Evolutionary conservation across 1,140 invertebrate species (phyloP).

Genomic region (Drosophila hydei): DNA sequence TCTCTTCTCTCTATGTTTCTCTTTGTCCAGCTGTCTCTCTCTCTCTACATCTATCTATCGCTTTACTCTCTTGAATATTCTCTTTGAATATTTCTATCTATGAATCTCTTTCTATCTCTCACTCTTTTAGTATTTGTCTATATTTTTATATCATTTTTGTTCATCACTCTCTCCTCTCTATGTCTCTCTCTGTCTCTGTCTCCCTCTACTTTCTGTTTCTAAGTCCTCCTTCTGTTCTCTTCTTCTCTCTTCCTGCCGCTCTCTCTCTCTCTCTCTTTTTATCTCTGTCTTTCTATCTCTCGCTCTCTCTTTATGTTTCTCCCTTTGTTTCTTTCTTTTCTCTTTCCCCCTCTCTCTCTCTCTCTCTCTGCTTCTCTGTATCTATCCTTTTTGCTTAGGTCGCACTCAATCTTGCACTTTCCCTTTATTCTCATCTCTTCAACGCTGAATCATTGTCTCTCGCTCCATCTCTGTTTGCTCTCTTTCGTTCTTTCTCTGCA

Average conservation of each 20-base stretch:
- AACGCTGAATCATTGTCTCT: background rate
- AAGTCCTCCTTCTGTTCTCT: slow-evolving; percentile 4
- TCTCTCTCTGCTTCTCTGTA: background rate
- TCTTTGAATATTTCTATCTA: no score
- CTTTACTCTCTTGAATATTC: no score
- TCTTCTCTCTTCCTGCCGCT: background rate
- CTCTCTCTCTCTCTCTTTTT: background rate
- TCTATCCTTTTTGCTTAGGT: no score
- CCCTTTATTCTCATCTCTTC: slow-evolving; percentile 4
- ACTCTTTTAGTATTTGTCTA: no score
- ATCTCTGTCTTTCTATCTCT: background rate
- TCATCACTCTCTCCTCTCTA: no score
- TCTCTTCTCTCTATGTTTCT: background rate
- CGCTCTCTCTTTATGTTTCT: no score
- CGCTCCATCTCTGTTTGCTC: slow-evolving; percentile 4
- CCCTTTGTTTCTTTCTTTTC: no score
- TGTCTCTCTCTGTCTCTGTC: no score
- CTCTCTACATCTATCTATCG: background rate
- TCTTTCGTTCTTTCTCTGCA: slow-evolving; percentile 3
- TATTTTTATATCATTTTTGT: no score
- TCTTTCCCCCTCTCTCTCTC: slow-evolving; percentile 5
- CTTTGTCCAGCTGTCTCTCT: slow-evolving; percentile 3
- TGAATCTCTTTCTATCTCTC: no score
- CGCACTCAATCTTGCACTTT: no score
- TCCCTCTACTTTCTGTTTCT: no score